A percentile compares a stretch with the other conserved stretches of the same genome.
These are phyloP conservation scores for Pherbina coryleti DNA, from an alignment of 2,888 invertebrate species.

Conservation along the genomic window DNA sequence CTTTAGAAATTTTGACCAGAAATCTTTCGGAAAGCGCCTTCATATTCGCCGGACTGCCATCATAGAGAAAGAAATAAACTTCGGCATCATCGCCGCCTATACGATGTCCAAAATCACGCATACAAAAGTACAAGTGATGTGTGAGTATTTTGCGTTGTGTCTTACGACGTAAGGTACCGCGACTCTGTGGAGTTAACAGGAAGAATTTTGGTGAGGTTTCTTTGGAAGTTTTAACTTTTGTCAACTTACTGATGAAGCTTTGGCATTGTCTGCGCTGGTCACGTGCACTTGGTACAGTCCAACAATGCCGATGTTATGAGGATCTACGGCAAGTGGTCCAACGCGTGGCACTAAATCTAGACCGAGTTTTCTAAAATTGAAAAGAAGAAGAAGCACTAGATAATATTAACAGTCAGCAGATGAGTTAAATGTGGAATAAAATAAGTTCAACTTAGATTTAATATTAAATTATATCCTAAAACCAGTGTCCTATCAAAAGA, in stretches of 20 bases:
- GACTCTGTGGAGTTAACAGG: slow-evolving; percentile 61
- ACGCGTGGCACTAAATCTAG: slow-evolving; percentile 92
- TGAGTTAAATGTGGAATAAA: too few species aligned
- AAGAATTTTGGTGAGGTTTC: neutral
- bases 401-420: too few species aligned
- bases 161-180: slow-evolving; percentile 68
- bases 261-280: slow-evolving; percentile 80
- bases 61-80: slow-evolving; percentile 88
- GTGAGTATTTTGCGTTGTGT: slow-evolving; percentile 71
- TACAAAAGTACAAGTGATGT: slow-evolving; percentile 87
- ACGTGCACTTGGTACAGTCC: slow-evolving; percentile 88
- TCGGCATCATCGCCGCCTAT: slow-evolving; percentile 92
- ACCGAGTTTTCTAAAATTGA: slow-evolving; percentile 83
- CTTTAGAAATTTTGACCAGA: slow-evolving; percentile 88
- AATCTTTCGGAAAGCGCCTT: slow-evolving; percentile 90
- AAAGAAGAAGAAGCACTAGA: slow-evolving; percentile 7
- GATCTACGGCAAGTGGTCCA: slow-evolving; percentile 90
- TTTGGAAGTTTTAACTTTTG: neutral
- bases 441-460: too few species aligned
- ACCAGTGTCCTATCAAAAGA: too few species aligned
- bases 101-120: slow-evolving; percentile 89
- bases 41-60: slow-evolving; percentile 76
- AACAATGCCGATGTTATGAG: slow-evolving; percentile 89
- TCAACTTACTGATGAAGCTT: slow-evolving; percentile 76
- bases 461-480: too few species aligned